phyloP scores from a whole-genome alignment of 2,888 invertebrate genomes.

The Anthophora plumipes region DNA sequence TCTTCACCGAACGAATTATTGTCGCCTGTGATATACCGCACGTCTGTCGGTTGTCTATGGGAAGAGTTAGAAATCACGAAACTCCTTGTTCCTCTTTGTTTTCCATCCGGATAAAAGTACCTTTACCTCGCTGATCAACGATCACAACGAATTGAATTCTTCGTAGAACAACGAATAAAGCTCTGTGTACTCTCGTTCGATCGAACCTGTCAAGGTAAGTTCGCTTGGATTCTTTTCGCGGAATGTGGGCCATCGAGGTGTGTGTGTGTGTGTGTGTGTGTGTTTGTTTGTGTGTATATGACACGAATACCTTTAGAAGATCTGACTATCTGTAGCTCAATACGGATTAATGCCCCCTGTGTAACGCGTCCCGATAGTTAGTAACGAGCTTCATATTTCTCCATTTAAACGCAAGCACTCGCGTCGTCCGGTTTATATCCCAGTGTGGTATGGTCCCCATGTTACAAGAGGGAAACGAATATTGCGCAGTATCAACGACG shows the following conservation, averaged over 20 bases:
- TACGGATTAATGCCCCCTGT: constrained; percentile 43
- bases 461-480: constrained; percentile 18
- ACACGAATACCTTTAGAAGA: constrained; percentile 25
- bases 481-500: constrained; percentile 20
- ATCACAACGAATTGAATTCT: constrained; percentile 1
- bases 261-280: too few species aligned
- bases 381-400: constrained; percentile 53
- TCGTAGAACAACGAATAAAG: not conserved
- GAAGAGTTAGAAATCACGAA: not conserved
- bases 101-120: not conserved
- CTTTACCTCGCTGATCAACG: not conserved
- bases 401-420: constrained; percentile 28
- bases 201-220: constrained; percentile 29
- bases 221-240: constrained; percentile 29
- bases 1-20: constrained; percentile 1
- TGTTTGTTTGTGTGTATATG: too few species aligned
- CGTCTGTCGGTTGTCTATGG: not conserved
- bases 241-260: constrained; percentile 52
- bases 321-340: constrained; percentile 23
- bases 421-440: constrained; percentile 21
- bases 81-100: not conserved
- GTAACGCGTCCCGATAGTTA: constrained; percentile 32
- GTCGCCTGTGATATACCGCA: constrained; percentile 4
- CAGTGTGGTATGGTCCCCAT: not conserved
- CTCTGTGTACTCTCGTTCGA: not conserved